phyloP scores from a whole-genome alignment of 2,888 invertebrate genomes.

The Orchesellides sinensis region DNA sequence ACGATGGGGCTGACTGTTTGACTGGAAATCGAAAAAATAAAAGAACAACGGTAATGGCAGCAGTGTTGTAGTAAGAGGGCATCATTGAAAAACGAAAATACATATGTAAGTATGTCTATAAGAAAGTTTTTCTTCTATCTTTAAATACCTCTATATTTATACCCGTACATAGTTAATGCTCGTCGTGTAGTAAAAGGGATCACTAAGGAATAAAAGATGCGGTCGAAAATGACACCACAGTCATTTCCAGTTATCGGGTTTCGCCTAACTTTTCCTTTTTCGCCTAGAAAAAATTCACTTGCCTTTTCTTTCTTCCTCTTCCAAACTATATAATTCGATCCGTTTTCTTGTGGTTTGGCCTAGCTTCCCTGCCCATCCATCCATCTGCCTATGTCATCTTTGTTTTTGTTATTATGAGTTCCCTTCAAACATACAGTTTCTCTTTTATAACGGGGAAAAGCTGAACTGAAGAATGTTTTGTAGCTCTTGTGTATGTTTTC shows the following conservation, averaged over 20 bases:
- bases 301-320: constrained; percentile 18
- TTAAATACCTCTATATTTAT: no score
- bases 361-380: constrained; percentile 40
- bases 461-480: background rate
- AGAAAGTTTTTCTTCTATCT: background rate
- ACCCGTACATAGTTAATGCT: background rate
- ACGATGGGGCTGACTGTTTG: background rate
- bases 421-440: constrained; percentile 13
- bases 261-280: constrained; percentile 15
- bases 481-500: no score
- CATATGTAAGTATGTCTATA: background rate
- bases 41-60: background rate
- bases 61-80: background rate
- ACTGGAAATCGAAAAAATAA: constrained; percentile 2
- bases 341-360: constrained; percentile 34
- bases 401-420: constrained; percentile 11
- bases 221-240: constrained; percentile 54
- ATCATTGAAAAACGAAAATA: background rate
- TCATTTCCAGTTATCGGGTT: constrained; percentile 56
- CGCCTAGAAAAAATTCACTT: constrained; percentile 12
- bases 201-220: constrained; percentile 52
- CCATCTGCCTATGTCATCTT: constrained; percentile 11
- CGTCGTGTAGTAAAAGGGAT: constrained; percentile 26
- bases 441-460: background rate
- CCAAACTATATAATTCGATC: constrained; percentile 16